Base-by-base conservation (phyloP, 1,140 invertebrate genomes). In the Sinonovacula constricta region DNA sequence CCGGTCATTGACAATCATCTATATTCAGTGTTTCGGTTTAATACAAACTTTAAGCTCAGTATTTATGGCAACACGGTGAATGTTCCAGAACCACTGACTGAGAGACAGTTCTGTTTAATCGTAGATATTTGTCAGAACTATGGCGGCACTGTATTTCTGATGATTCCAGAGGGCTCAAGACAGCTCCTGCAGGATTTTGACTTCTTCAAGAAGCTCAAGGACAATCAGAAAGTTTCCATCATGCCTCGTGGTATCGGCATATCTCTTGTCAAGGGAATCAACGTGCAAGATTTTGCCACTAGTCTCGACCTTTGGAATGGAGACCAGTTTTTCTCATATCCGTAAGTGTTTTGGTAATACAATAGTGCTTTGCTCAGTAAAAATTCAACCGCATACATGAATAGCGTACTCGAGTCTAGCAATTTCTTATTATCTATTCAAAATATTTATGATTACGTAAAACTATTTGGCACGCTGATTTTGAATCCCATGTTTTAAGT, bases 131-230 rank as follows among this genome's bases (percentile, higher is more conserved):
- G 63, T 28, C 36, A 51, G 15, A 26, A 22, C 15, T 24, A 49
- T 39, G 63, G 63, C 0, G 45, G 63, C 4, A 66, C 15, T 14
- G 39, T 66, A 51, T 66, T 66, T 66, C 33, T 66, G 15, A 66
- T 66, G 63, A 34, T 66, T 5, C 63, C 45, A 18, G 63, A 51
- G 28, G 45, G 53, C 18, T 66, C 45, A 28, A 14, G 63, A 28
- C 2, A 53, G 15, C 3, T 51, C 33, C 26, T 66, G 3, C 5
- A 26, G n/a, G 26, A 10, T 15, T 3, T 66, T 30, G n/a, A 49
- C 31, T 15, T 66, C 1, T 66, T 66, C 36, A 45, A 51, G 53
- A 1, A 1, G 14, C 36, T 66, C 0, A 66, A 66, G 39, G 1
- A 51, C 3, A 30, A 66, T 10, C 14, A 49, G 2, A 53, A 66